phyloP scores from a whole-genome alignment of 2,113 vertebrate genomes.

The Spheniscus mendiculus region DNA sequence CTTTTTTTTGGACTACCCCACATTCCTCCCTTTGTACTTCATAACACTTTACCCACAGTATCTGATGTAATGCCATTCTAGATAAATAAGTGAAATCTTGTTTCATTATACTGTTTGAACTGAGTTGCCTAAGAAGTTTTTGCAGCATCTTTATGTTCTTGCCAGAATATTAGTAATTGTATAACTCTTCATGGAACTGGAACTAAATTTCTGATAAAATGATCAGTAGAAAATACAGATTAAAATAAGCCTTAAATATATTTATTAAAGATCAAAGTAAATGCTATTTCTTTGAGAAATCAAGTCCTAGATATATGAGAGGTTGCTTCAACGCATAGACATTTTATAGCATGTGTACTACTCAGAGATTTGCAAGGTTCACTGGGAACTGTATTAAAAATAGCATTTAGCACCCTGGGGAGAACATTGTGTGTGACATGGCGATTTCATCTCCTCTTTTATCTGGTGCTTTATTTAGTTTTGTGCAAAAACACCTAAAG shows the following conservation, averaged over 20 bases:
- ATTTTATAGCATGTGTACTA: neutral
- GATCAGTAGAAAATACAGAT: neutral
- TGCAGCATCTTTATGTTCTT: neutral
- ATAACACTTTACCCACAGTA: neutral
- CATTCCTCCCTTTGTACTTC: neutral
- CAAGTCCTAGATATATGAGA: neutral
- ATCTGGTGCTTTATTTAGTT: neutral
- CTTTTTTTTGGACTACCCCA: neutral
- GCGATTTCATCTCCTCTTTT: neutral
- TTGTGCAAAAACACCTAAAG: neutral
- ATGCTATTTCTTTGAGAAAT: neutral
- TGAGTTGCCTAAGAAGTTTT: neutral
- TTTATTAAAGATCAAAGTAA: neutral
- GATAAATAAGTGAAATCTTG: neutral
- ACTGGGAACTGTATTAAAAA: neutral
- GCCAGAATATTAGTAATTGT: neutral
- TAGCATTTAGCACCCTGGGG: neutral
- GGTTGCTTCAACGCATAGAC: neutral
- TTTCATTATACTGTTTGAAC: constrained; percentile 3
- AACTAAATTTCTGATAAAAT: neutral
- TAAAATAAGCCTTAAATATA: neutral
- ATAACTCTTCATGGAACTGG: neutral
- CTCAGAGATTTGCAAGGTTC: neutral
- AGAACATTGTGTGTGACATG: neutral
- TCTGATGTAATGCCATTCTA: neutral